phyloP scores from a whole-genome alignment of 2,113 vertebrate species.

The Mustela nigripes region DNA sequence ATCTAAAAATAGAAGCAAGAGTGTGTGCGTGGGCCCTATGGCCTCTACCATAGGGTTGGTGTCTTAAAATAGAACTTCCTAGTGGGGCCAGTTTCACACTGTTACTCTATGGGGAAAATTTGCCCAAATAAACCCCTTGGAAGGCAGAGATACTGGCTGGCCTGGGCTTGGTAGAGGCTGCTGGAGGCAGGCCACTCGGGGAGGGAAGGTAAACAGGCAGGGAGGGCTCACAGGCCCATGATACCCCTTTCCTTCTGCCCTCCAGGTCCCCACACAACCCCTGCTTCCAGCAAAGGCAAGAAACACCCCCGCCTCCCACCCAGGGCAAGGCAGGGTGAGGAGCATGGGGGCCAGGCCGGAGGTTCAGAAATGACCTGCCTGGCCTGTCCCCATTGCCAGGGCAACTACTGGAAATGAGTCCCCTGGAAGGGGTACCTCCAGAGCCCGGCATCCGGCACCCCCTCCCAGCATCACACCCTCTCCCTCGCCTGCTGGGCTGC shows the following conservation, averaged over 20 bases:
- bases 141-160: background rate
- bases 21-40: background rate
- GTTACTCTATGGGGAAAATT: background rate
- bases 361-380: background rate
- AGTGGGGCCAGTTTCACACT: background rate
- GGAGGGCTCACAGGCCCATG: background rate
- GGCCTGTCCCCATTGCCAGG: background rate
- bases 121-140: background rate
- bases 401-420: too few relatives aligned
- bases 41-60: background rate
- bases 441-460: too few relatives aligned
- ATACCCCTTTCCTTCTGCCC: background rate
- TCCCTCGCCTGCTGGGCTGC: background rate
- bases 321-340: background rate
- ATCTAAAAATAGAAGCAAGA: constrained; percentile 64
- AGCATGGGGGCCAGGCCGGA: background rate
- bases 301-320: background rate
- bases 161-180: background rate
- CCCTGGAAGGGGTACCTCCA: background rate
- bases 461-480: background rate
- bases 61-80: background rate
- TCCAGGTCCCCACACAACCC: too few relatives aligned
- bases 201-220: fast-evolving
- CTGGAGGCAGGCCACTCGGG: too few relatives aligned
- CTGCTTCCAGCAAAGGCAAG: background rate